Evolutionary conservation across 2,113 vertebrate genomes (phyloP).

Genomic region (Forbesichthys agassizii): DNA sequence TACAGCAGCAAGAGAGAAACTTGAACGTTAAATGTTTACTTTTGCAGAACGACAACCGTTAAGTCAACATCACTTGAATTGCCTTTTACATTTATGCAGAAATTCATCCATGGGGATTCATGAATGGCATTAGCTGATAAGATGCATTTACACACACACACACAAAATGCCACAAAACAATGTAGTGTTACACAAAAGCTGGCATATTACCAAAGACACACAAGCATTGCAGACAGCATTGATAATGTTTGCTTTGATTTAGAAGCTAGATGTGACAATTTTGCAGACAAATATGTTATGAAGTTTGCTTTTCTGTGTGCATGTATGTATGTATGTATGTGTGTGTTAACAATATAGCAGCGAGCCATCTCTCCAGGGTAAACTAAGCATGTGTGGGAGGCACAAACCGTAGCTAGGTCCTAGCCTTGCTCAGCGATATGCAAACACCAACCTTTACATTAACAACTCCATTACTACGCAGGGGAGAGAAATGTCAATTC

Average conservation of each 20-base stretch:
- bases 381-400: slow-evolving; percentile 18
- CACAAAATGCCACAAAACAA: slow-evolving; percentile 8
- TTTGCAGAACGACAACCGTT: slow-evolving; percentile 23
- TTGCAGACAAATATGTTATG: neutral
- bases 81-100: slow-evolving; percentile 36
- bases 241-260: slow-evolving; percentile 9
- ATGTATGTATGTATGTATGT: slow-evolving; percentile 3
- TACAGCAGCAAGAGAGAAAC: slow-evolving; percentile 8
- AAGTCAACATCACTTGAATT: slow-evolving; percentile 21
- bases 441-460: slow-evolving; percentile 51
- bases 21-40: slow-evolving; percentile 39
- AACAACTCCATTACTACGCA: slow-evolving; percentile 4
- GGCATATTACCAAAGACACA: slow-evolving; percentile 4
- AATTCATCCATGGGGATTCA: slow-evolving; percentile 22
- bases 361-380: slow-evolving; percentile 1
- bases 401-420: slow-evolving; percentile 8
- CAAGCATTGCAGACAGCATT: slow-evolving; percentile 8
- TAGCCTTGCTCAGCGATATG: slow-evolving; percentile 27
- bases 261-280: slow-evolving; percentile 3
- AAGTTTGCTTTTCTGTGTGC: neutral
- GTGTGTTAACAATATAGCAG: neutral
- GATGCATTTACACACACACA: neutral
- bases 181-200: neutral
- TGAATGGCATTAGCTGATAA: slow-evolving; percentile 28
- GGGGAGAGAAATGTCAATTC: slow-evolving; percentile 19